Percentiles rank a stretch among this genome's conserved stretches.
These are phyloP conservation scores for Danio albolineatus DNA, from an alignment of 2,797 vertebrate species.

Conservation along the genomic window DNA sequence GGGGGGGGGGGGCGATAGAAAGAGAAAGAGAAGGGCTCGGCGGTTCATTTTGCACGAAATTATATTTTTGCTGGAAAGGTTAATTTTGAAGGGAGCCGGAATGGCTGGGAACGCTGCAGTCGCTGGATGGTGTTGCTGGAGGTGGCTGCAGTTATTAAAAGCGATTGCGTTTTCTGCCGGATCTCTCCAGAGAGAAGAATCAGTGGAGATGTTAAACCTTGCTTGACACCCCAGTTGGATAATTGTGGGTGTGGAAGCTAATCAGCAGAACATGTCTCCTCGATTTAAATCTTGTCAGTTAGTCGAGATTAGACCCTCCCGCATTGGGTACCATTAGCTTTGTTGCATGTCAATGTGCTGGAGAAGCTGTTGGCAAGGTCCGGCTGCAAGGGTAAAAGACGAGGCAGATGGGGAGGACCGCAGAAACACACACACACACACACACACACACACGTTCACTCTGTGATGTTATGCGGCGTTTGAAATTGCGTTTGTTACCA, in stretches of 20 bases:
- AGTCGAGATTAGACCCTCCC: slow-evolving; percentile 99
- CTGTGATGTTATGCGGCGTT: slow-evolving; percentile 72
- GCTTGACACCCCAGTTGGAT: slow-evolving; percentile 99
- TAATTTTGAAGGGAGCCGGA: slow-evolving; percentile 99
- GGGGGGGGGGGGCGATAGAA: slow-evolving; percentile 40
- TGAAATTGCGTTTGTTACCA: slow-evolving; percentile 76
- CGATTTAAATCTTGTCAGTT: slow-evolving; percentile 99
- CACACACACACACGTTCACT: slow-evolving; percentile 45
- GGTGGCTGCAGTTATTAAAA: slow-evolving; percentile 99
- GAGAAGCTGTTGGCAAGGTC: slow-evolving; percentile 90
- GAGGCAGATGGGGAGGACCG: slow-evolving; percentile 69
- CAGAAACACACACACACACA: slow-evolving; percentile 52
- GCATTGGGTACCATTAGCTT: slow-evolving; percentile 98
- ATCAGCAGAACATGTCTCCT: slow-evolving; percentile 99
- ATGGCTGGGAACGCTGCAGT: slow-evolving; percentile 95
- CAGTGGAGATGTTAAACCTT: slow-evolving; percentile 99
- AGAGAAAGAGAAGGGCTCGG: slow-evolving; percentile 86
- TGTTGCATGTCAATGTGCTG: slow-evolving; percentile 99
- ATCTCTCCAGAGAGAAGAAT: slow-evolving; percentile 99
- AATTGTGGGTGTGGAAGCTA: slow-evolving; percentile 99
- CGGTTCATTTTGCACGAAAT: slow-evolving; percentile 99
- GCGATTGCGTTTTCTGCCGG: slow-evolving; percentile 99
- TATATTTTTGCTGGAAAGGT: slow-evolving; percentile 99
- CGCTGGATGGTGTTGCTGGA: slow-evolving; percentile 88
- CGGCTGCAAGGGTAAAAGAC: slow-evolving; percentile 82